phyloP scores from a whole-genome alignment of 1,140 invertebrate species.

The Neuroterus valhalla region DNA sequence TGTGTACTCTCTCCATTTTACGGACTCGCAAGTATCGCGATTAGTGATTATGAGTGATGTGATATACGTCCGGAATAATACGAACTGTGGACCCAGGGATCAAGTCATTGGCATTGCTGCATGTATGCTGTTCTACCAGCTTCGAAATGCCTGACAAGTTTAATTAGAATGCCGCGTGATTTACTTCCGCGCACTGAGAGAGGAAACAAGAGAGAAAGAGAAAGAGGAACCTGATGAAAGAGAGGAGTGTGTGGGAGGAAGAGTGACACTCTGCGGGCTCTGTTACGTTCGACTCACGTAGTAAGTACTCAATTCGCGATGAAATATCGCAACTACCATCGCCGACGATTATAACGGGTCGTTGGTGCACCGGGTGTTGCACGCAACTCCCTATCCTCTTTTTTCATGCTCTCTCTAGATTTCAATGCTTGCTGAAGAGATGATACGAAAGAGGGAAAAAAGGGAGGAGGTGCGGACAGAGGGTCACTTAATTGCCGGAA shows the following conservation, averaged over 20 bases:
- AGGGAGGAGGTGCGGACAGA: constrained; percentile 35
- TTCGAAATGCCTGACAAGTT: constrained; percentile 70
- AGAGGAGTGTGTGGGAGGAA: constrained; percentile 10
- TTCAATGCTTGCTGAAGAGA: constrained; percentile 27
- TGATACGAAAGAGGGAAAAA: constrained; percentile 32
- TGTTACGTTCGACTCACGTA: constrained; percentile 64
- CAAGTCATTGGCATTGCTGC: constrained; percentile 38
- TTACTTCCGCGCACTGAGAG: constrained; percentile 56
- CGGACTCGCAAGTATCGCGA: not conserved
- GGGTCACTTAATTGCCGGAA: constrained; percentile 46
- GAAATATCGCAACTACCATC: constrained; percentile 64
- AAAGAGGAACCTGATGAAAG: constrained; percentile 32
- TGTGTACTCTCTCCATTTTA: too few species aligned
- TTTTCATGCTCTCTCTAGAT: constrained; percentile 46
- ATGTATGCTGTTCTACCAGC: constrained; percentile 57
- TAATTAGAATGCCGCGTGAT: constrained; percentile 71
- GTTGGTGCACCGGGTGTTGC: constrained; percentile 57
- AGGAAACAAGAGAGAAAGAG: constrained; percentile 28
- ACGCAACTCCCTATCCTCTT: constrained; percentile 61
- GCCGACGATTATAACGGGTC: constrained; percentile 63
- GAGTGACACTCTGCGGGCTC: constrained; percentile 58
- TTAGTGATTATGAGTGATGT: constrained; percentile 67
- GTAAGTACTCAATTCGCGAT: constrained; percentile 68
- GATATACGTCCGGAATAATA: constrained; percentile 68
- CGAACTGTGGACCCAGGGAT: constrained; percentile 51